These are phyloP conservation scores for Aradus depressus DNA, from an alignment of 2,888 invertebrate species.

Conservation along the genomic window DNA sequence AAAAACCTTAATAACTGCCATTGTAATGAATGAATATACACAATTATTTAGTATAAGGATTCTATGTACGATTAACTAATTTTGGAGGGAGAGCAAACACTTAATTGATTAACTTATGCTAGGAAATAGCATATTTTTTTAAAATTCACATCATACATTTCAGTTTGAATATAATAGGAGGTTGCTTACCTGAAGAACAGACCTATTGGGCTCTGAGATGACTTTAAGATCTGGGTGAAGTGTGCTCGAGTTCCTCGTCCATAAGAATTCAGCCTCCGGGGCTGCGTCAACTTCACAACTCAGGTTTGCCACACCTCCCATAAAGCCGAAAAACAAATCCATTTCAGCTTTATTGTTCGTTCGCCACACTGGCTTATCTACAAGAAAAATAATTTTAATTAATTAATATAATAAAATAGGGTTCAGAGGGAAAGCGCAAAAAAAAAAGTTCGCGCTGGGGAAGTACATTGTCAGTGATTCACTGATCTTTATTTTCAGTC, in stretches of 20 bases:
- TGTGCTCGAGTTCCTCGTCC: conserved; percentile 37
- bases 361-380: conserved; percentile 28
- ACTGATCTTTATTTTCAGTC: too few relatives aligned
- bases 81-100: too few relatives aligned
- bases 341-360: conserved; percentile 16
- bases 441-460: background rate
- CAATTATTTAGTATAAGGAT: too few relatives aligned
- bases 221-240: conserved; percentile 23
- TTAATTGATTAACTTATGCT: too few relatives aligned
- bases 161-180: background rate
- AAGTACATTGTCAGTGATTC: too few relatives aligned
- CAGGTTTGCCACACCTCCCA: conserved; percentile 46
- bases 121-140: too few relatives aligned
- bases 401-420: background rate
- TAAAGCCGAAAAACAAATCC: conserved; percentile 38
- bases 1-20: too few relatives aligned
- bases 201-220: conserved; percentile 18
- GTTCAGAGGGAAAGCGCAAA: background rate
- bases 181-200: conserved; percentile 21
- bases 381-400: background rate
- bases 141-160: too few relatives aligned
- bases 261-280: conserved; percentile 45
- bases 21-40: too few relatives aligned
- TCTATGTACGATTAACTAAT: too few relatives aligned
- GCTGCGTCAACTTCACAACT: conserved; percentile 47